phyloP scores from a whole-genome alignment of 2,888 invertebrate genomes.

The Neoaliturus tenellus region DNA sequence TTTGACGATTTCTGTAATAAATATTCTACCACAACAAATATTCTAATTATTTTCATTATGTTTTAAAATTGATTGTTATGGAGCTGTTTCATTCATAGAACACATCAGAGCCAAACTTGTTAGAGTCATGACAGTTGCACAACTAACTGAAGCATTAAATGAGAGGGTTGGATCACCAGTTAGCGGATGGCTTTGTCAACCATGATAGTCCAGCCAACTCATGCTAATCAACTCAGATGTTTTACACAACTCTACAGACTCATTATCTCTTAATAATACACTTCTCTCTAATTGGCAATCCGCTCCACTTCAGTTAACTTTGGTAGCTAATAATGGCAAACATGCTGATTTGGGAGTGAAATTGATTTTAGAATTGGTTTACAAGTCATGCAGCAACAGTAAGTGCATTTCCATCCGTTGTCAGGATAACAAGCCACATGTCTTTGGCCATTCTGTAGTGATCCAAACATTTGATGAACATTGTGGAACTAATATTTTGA shows the following conservation, averaged over 20 bases:
- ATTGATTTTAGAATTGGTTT: neutral
- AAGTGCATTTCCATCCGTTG: too few species aligned
- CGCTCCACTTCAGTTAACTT: neutral
- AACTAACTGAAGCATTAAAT: neutral
- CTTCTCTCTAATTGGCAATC: neutral
- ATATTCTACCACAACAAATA: too few species aligned
- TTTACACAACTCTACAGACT: constrained; percentile 14
- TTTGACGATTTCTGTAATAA: too few species aligned
- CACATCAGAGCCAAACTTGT: neutral
- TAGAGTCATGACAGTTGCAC: constrained; percentile 11
- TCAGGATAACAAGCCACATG: too few species aligned
- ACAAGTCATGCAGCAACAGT: too few species aligned
- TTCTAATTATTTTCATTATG: too few species aligned
- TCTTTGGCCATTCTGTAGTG: too few species aligned
- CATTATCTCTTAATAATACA: constrained; percentile 2
- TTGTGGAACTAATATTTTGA: too few species aligned
- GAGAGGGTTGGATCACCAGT: neutral
- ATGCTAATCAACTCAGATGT: constrained; percentile 27
- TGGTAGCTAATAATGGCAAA: neutral
- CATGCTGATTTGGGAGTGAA: neutral
- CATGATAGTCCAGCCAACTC: constrained; percentile 2
- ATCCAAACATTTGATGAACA: too few species aligned
- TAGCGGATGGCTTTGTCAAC: neutral
- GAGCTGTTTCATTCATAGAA: neutral
- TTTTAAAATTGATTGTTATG: too few species aligned